phyloP scores from a whole-genome alignment of 2,888 invertebrate genomes.

The Drosophila yooni region DNA sequence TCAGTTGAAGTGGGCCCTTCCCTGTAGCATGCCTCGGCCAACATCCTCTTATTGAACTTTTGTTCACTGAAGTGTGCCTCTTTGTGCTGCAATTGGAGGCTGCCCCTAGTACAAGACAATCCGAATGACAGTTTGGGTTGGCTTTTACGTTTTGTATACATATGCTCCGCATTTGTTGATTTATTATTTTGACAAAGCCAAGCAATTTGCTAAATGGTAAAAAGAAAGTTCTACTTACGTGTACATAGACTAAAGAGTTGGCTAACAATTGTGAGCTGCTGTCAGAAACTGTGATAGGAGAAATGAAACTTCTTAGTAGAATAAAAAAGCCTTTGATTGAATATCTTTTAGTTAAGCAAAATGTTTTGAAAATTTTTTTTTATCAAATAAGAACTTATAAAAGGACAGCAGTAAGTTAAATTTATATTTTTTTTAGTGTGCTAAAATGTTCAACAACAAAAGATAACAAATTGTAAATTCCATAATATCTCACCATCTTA shows the following conservation, averaged over 20 bases:
- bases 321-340: slow-evolving; percentile 36
- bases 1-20: slow-evolving; percentile 52
- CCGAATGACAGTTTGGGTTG: slow-evolving; percentile 54
- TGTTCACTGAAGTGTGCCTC: slow-evolving; percentile 75
- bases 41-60: slow-evolving; percentile 75
- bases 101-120: slow-evolving; percentile 32
- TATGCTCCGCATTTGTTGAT: slow-evolving; percentile 64
- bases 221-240: slow-evolving; percentile 41
- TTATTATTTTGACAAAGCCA: slow-evolving; percentile 79
- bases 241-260: slow-evolving; percentile 51
- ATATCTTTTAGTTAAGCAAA: slow-evolving; percentile 22
- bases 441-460: neutral
- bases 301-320: slow-evolving; percentile 35
- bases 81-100: slow-evolving; percentile 71
- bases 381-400: slow-evolving; percentile 5
- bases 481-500: neutral
- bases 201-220: slow-evolving; percentile 77
- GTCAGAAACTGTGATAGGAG: slow-evolving; percentile 10
- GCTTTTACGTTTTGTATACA: slow-evolving; percentile 30
- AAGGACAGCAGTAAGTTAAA: neutral
- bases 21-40: slow-evolving; percentile 28
- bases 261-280: slow-evolving; percentile 60
- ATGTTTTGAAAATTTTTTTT: slow-evolving; percentile 13
- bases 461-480: neutral
- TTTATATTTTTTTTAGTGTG: neutral